These are phyloP conservation scores for Subacronicta megacephala DNA, from an alignment of 2,888 invertebrate genomes.

Conservation along the genomic window DNA sequence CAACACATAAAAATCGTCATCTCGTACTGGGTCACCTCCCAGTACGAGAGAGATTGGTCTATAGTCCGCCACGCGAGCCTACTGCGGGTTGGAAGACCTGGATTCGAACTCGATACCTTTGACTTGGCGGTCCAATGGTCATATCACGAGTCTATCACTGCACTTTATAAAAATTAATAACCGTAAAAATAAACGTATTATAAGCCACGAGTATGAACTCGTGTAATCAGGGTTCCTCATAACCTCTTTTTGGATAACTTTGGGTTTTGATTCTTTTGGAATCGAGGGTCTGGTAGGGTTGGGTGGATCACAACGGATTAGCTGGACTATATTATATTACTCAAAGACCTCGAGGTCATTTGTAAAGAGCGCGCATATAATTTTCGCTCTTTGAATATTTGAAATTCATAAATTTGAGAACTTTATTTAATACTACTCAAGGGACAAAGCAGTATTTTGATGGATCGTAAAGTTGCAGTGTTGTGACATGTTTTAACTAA, in stretches of 20 bases:
- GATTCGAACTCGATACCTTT: no score
- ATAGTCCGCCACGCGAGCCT: no score
- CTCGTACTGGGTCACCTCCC: no score
- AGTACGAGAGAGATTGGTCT: no score
- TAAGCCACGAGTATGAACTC: constrained; percentile 41
- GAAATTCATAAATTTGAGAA: constrained; percentile 32
- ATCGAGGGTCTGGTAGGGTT: constrained; percentile 54
- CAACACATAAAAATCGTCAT: no score
- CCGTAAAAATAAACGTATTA: constrained; percentile 7
- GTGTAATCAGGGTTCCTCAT: constrained; percentile 41
- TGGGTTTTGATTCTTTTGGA: constrained; percentile 49
- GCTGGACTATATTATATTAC: constrained; percentile 52
- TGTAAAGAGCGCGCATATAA: constrained; percentile 47
- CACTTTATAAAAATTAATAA: no score
- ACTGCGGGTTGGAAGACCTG: no score
- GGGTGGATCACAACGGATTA: constrained; percentile 62
- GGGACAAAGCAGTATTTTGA: constrained; percentile 13
- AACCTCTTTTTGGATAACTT: constrained; percentile 40
- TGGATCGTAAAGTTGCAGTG: constrained; percentile 38
- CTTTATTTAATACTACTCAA: constrained; percentile 16
- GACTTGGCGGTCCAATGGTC: no score
- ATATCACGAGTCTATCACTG: no score
- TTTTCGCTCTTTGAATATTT: constrained; percentile 55
- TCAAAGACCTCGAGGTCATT: constrained; percentile 46
- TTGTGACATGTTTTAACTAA: constrained; percentile 26